These are phyloP conservation scores for Eudasyphora cyanicolor DNA, from an alignment of 2,888 invertebrate genomes.

Conservation along the genomic window DNA sequence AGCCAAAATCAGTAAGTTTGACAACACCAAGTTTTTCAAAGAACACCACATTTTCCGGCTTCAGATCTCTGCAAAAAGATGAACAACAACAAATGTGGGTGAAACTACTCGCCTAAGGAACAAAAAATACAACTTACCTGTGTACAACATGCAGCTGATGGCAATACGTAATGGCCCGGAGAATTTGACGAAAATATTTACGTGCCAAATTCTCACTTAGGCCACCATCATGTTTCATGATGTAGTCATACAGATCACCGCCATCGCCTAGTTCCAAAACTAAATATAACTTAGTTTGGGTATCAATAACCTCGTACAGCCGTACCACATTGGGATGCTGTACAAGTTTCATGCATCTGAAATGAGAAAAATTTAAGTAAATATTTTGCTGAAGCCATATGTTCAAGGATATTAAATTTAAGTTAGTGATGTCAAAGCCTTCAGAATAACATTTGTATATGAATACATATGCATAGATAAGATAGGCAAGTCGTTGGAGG, in stretches of 20 bases:
- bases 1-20: constrained; percentile 99
- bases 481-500: too few relatives aligned
- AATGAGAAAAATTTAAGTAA: constrained; percentile 2
- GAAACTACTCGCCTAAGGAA: background rate
- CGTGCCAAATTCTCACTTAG: constrained; percentile 90
- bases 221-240: constrained; percentile 96
- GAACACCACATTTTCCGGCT: constrained; percentile 99
- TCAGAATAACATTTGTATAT: too few relatives aligned
- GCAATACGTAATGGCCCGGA: constrained; percentile 98
- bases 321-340: constrained; percentile 99
- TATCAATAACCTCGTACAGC: constrained; percentile 99
- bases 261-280: constrained; percentile 99
- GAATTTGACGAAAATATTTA: constrained; percentile 98
- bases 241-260: constrained; percentile 98
- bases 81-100: constrained; percentile 21
- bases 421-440: too few relatives aligned
- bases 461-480: too few relatives aligned
- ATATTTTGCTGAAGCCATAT: too few relatives aligned
- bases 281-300: constrained; percentile 97
- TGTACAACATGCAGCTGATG: constrained; percentile 90
- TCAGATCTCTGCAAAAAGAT: constrained; percentile 89
- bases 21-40: constrained; percentile 98
- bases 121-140: constrained; percentile 71
- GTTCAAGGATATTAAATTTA: too few relatives aligned
- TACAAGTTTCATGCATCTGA: constrained; percentile 98